Percentiles rank a stretch among this genome's conserved stretches.
Conservation (phyloP, 2,797 vertebrate species). For the Schizothorax lantsangensis region DNA sequence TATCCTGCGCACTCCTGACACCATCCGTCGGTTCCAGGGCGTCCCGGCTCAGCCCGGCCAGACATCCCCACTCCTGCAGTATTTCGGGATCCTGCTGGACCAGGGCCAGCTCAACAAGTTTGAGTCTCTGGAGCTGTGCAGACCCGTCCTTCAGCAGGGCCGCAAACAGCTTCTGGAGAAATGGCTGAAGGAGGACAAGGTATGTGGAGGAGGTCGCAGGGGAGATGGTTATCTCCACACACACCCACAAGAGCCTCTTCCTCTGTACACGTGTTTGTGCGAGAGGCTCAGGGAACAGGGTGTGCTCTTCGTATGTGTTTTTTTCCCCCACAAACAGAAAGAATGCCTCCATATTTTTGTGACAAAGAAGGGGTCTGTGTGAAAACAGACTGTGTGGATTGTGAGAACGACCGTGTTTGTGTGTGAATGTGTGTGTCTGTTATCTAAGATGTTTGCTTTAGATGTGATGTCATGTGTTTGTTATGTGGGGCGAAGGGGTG, state of each 20-base stretch:
- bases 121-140: slow-evolving; percentile 95
- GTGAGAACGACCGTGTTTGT: slow-evolving; percentile 11
- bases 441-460: slow-evolving; percentile 56
- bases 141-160: slow-evolving; percentile 96
- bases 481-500: slow-evolving; percentile 52
- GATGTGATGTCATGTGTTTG: slow-evolving; percentile 63
- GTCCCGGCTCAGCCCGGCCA: slow-evolving; percentile 96
- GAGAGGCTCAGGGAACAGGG: slow-evolving; percentile 22
- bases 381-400: slow-evolving; percentile 24
- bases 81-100: slow-evolving; percentile 96
- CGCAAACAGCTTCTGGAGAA: slow-evolving; percentile 97
- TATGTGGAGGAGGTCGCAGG: slow-evolving; percentile 60
- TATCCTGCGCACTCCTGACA: slow-evolving; percentile 96
- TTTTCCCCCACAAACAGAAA: slow-evolving; percentile 14
- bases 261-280: slow-evolving; percentile 23
- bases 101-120: slow-evolving; percentile 98
- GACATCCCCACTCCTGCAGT: slow-evolving; percentile 95
- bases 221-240: slow-evolving; percentile 45
- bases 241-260: slow-evolving; percentile 45
- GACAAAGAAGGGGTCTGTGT: slow-evolving; percentile 27
- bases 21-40: slow-evolving; percentile 95
- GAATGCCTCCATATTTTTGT: slow-evolving; percentile 35
- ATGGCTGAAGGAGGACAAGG: slow-evolving; percentile 99
- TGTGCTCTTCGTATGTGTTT: background rate
- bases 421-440: slow-evolving; percentile 31